Evolutionary conservation across 2,797 vertebrate genomes (phyloP).

Genomic region (Manis javanica): DNA sequence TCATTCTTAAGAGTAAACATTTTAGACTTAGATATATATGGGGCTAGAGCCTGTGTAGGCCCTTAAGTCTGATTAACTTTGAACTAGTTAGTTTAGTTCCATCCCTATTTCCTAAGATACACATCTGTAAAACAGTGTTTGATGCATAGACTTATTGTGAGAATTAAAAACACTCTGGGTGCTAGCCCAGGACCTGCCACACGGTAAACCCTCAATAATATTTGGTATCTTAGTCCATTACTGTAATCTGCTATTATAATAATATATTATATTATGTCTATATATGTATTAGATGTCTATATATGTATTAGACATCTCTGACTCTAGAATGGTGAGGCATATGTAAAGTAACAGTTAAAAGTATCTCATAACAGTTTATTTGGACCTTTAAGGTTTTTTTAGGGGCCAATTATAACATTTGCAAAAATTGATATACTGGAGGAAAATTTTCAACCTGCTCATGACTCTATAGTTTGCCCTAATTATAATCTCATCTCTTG

Average conservation of each 20-base stretch:
- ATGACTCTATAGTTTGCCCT: not conserved
- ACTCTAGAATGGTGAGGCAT: not conserved
- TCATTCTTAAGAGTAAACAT: not conserved
- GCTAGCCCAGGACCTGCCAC: not conserved
- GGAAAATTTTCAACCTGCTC: not conserved
- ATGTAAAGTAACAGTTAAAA: not conserved
- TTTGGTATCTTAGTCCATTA: not conserved
- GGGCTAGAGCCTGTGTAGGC: not conserved
- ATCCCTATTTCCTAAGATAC: not conserved
- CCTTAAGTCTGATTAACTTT: not conserved
- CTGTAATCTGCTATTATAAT: not conserved
- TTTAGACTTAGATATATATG: not conserved
- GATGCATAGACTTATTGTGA: not conserved
- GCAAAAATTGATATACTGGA: not conserved
- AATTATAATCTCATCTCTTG: not conserved
- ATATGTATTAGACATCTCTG: not conserved
- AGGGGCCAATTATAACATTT: not conserved
- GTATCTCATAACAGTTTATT: not conserved
- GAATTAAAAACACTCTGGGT: not conserved
- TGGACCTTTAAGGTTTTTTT: not conserved
- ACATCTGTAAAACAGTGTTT: not conserved
- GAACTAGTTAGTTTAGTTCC: not conserved
- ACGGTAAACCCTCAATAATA: not conserved
- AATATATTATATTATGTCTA: too few relatives aligned
- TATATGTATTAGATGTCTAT: too few relatives aligned